Base-by-base conservation (phyloP, 2,113 vertebrate genomes). In the Psilopogon haemacephalus region DNA sequence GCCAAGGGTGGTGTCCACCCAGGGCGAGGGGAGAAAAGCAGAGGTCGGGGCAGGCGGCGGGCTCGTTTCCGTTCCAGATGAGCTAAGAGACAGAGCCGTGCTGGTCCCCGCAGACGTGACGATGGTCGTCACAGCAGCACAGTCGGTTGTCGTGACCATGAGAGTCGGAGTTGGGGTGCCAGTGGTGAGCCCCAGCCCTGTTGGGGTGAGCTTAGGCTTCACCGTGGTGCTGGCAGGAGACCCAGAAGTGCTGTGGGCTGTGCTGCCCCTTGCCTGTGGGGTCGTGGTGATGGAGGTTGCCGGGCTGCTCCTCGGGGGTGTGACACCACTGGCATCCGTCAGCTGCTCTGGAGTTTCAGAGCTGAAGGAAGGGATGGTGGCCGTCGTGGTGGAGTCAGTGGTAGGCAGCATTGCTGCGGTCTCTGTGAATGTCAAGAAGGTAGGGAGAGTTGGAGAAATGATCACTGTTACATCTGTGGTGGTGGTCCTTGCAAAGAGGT, bases 291-390 rank as follows among this genome's bases (percentile, higher is more conserved):
- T 44, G 37, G 76, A 64, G 28, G 33, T 18, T 76, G 59, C 32
- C 0, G 0, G 18, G 32, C 68, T 72, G 42, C 59, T 72, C 18
- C 0, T 9, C 9, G 0, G 18, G 44, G 54, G 6, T 0, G 1
- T n/a, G 33, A 33, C 24, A 44, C 33, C 0, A 3, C 15, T 32
- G 52, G 42, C 18, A 15, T 24, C n/a, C 0, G 0, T 7, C 16
- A 12, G 42, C 33, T 27, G 16, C 44, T 35, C 65, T 33, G 40
- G 5, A 27, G 44, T 27, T 55, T 63, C 75, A 62, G 62, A 46
- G 23, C 1, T 80, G 38, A 78, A 84, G 28, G 42, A 42, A 84
- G 24, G 24, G 24, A 37, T 2, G 4, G 30, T 27, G 54, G 12
- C 52, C 64, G 55, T 2, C 1, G 28, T 54, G 67, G 52, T 89